Conservation (phyloP, 2,113 vertebrate species). For the Synodontis membranacea region DNA sequence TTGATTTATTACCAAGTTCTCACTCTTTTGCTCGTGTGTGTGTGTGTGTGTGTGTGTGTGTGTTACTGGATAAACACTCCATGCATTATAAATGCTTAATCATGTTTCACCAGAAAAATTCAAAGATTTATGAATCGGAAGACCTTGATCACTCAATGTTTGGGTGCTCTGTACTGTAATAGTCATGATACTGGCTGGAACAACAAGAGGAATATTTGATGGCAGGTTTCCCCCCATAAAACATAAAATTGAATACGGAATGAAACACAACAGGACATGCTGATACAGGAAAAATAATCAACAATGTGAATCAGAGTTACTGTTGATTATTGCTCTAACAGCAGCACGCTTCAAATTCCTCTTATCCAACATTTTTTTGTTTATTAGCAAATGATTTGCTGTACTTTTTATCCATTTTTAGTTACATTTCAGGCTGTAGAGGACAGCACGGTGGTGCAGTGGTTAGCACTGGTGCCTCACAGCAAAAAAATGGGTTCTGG, state of each 20-base stretch:
- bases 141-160: constrained; percentile 19
- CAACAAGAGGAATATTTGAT: constrained; percentile 2
- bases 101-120: constrained; percentile 31
- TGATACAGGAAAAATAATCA: not conserved
- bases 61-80: not conserved
- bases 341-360: not conserved
- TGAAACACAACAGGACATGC: not conserved
- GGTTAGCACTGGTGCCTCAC: too few relatives aligned
- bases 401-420: not conserved
- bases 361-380: not conserved
- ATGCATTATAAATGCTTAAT: constrained; percentile 32
- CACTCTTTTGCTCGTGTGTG: constrained; percentile 4
- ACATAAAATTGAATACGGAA: not conserved
- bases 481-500: too few relatives aligned
- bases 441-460: too few relatives aligned
- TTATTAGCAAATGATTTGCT: not conserved
- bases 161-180: not conserved
- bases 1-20: constrained; percentile 46
- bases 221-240: not conserved
- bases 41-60: constrained; percentile 2
- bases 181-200: constrained; percentile 5
- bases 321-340: not conserved
- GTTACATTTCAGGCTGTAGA: too few relatives aligned
- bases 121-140: constrained; percentile 33
- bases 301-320: not conserved